Evolutionary conservation across 2,888 invertebrate genomes (phyloP).

Genomic region (Chesias legatella): DNA sequence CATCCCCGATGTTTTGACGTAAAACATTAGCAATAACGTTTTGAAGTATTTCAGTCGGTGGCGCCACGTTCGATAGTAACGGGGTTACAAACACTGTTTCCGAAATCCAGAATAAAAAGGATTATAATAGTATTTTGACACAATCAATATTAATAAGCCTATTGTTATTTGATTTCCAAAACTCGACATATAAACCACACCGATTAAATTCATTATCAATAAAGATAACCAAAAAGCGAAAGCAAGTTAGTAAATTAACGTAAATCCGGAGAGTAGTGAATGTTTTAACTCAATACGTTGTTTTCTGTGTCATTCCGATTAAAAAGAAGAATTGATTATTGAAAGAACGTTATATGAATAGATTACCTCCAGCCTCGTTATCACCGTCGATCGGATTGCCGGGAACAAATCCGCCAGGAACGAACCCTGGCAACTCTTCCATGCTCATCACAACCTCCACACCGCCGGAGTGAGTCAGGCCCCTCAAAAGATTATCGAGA

Average conservation of each 20-base stretch:
- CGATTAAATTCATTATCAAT: too few relatives aligned
- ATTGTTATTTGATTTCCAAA: too few relatives aligned
- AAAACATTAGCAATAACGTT: constrained; percentile 12
- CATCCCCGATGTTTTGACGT: constrained; percentile 14
- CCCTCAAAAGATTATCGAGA: constrained; percentile 10
- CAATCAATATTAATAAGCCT: background rate
- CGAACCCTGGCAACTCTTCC: too few relatives aligned
- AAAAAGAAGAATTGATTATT: too few relatives aligned
- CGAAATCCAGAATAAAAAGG: constrained; percentile 1
- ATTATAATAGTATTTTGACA: background rate
- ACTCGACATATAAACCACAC: too few relatives aligned
- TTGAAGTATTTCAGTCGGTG: constrained; percentile 10
- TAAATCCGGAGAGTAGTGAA: too few relatives aligned
- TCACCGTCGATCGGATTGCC: constrained; percentile 2
- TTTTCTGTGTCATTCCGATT: too few relatives aligned
- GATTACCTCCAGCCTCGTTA: constrained; percentile 8
- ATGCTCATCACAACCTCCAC: constrained; percentile 16
- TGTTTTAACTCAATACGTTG: too few relatives aligned
- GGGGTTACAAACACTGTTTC: constrained; percentile 14
- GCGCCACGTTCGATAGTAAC: constrained; percentile 2
- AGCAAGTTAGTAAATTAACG: too few relatives aligned
- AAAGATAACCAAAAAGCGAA: too few relatives aligned
- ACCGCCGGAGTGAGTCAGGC: constrained; percentile 4
- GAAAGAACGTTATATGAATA: background rate
- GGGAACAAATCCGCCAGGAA: constrained; percentile 2